Evolutionary conservation across 2,888 invertebrate genomes (phyloP), one percentile per base, ranked within the genome.

Genomic region (Apomyelois bistriatella): DNA sequence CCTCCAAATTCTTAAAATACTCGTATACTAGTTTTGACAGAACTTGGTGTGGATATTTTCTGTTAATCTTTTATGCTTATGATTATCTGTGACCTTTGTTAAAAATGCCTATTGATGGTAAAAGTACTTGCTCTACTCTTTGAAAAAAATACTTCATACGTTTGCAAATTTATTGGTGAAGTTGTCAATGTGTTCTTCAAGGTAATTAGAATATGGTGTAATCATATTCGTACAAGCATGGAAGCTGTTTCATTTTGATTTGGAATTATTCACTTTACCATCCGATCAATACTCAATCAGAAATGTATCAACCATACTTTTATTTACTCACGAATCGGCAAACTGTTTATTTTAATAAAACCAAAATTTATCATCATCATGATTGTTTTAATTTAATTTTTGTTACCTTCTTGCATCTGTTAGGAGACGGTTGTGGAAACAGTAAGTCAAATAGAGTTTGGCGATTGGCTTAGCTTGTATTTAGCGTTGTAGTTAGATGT

Each of bases 391-490:
- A 83, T 85, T 85, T 85, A 69, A 73, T 79, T 84, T 88, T 80
- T 85, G 82, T 88, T 87, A 83, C 79, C 78, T 85, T 85, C 86
- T 87, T 84, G 90, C 90, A 88, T 89, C 90, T 85, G 87, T 86
- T 90, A 90, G 90, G 88, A 89, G 90, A 90, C 86, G 89, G 69
- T 89, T 90, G 81, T 90, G 89, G 90, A 90, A 90, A 89, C 90
- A 90, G 90, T 90, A 90, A 90, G 90, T 90, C 78, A 79, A 82
- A 66, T 80, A 79, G 82, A 74, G 65, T 81, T 71, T 85, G 79
- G 82, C 82, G 83, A 79, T 73, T 84, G 81, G 88, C 86, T 88
- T 87, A 71, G 88, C 88, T 88, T 87, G 68, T 77, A 73, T 66
- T 70, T 82, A 79, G 79, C 67, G 55, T 57, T 71, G 81, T 81